phyloP scores from a whole-genome alignment of 2,113 vertebrate genomes.

The Ochotona curzoniae region DNA sequence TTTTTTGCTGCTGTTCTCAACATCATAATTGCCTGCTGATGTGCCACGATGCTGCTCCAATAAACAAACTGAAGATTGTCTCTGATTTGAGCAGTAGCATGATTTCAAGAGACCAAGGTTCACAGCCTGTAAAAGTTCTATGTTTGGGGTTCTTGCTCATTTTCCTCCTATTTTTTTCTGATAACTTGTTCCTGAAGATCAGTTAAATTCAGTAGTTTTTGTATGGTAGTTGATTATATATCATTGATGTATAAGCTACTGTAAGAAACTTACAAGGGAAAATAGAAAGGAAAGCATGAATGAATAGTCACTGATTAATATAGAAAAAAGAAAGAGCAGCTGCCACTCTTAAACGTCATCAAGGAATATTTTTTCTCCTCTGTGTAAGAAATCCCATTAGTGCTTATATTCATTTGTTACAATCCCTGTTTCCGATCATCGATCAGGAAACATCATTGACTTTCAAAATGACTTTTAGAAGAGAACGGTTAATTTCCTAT shows the following conservation, averaged over 20 bases:
- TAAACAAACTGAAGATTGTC: conserved; percentile 31
- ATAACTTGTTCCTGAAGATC: conserved; percentile 61
- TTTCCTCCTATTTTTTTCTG: conserved; percentile 33
- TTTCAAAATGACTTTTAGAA: conserved; percentile 65
- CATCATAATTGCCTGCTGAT: conserved; percentile 78
- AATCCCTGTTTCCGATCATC: background rate
- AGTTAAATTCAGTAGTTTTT: conserved; percentile 53
- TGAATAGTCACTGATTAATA: conserved; percentile 50
- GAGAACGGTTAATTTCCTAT: conserved; percentile 67
- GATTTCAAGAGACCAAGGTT: conserved; percentile 61
- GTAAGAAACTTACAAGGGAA: conserved; percentile 58
- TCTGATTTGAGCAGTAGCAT: conserved; percentile 64
- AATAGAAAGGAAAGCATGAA: conserved; percentile 68
- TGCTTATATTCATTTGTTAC: conserved; percentile 45
- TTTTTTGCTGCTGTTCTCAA: conserved; percentile 82
- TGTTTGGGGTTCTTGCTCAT: conserved; percentile 64
- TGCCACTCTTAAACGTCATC: conserved; percentile 72
- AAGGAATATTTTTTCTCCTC: conserved; percentile 64
- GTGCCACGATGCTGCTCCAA: conserved; percentile 88
- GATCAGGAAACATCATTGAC: conserved; percentile 64
- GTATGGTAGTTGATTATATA: conserved; percentile 47
- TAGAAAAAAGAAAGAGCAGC: conserved; percentile 68
- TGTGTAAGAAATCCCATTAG: conserved; percentile 15
- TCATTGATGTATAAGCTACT: conserved; percentile 63
- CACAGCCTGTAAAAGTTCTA: conserved; percentile 61